A percentile compares a stretch with the other conserved stretches of the same genome.
These are phyloP conservation scores for Pristis pectinata DNA, from an alignment of 2,797 vertebrate genomes.

Conservation along the genomic window DNA sequence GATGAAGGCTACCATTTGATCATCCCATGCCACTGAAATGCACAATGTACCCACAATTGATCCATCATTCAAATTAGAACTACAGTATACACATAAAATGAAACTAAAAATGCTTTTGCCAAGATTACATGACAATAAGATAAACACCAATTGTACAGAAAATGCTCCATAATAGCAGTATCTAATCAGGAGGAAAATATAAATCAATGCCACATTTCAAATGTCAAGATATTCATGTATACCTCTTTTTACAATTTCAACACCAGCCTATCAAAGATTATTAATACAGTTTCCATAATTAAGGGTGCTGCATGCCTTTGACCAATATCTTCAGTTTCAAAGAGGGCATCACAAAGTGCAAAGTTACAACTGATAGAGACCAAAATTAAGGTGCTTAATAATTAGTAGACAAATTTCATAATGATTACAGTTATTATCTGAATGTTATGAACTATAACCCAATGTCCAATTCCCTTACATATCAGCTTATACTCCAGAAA, in stretches of 20 bases:
- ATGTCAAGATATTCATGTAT: background rate
- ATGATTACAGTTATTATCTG: background rate
- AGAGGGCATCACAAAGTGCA: background rate
- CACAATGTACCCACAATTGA: background rate
- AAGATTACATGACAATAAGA: background rate
- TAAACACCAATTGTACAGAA: background rate
- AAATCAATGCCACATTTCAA: background rate
- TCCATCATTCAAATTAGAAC: background rate
- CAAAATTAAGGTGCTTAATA: background rate
- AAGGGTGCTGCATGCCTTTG: background rate
- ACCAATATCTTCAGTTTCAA: background rate
- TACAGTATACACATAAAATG: background rate
- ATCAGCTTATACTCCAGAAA: background rate
- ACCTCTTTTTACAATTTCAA: background rate
- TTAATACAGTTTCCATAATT: background rate
- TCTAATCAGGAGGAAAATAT: background rate
- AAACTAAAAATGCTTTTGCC: background rate
- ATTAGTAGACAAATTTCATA: background rate
- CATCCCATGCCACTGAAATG: background rate
- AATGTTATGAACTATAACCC: background rate
- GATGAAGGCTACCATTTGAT: background rate
- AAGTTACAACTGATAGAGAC: background rate
- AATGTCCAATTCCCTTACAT: background rate
- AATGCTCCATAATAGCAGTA: background rate
- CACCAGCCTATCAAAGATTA: background rate